Percentiles rank a stretch among this genome's conserved stretches.
Conservation (phyloP, 2,888 invertebrate genomes). For the Troilus luridus region DNA sequence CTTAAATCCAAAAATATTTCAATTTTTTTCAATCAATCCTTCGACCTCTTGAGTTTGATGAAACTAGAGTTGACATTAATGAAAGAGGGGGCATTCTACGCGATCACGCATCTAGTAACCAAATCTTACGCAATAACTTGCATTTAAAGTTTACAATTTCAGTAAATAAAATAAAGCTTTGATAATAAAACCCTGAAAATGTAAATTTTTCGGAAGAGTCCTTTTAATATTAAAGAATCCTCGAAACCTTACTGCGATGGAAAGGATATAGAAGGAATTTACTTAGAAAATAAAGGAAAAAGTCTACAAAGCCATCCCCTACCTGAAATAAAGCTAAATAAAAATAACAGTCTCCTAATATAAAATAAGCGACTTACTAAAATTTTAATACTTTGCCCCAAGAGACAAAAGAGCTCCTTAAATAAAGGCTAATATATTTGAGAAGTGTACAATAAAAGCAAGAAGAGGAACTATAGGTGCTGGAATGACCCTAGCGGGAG, state of each 20-base stretch:
- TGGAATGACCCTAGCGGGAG: constrained; percentile 30
- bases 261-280: background rate
- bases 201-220: no score
- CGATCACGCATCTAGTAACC: no score
- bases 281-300: background rate
- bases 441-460: constrained; percentile 40
- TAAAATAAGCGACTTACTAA: constrained; percentile 24
- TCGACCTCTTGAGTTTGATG: no score
- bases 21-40: no score
- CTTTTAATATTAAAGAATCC: no score
- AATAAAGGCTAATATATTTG: constrained; percentile 48
- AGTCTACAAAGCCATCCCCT: background rate
- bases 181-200: no score
- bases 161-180: no score
- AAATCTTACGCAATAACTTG: no score
- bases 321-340: background rate
- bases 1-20: no score
- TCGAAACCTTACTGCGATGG: background rate
- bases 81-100: no score
- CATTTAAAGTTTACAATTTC: no score
- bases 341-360: background rate
- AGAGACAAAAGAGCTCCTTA: background rate
- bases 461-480: constrained; percentile 27
- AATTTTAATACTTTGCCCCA: constrained; percentile 22
- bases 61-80: no score